phyloP scores from a whole-genome alignment of 2,888 invertebrate genomes.

The Phania funesta region DNA sequence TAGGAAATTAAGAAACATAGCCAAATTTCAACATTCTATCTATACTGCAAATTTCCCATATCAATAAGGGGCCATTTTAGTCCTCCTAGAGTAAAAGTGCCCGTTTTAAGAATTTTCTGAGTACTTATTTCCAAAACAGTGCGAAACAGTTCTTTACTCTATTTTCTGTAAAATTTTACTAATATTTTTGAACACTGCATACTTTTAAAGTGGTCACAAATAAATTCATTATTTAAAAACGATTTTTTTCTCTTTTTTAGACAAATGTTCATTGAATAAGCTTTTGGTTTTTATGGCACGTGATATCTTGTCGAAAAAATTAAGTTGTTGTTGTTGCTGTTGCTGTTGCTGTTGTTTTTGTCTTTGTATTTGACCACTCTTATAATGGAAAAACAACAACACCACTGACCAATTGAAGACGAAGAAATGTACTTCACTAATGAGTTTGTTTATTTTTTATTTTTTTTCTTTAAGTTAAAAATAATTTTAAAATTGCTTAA shows the following conservation, averaged over 20 bases:
- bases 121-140: no score
- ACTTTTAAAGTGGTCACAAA: not conserved
- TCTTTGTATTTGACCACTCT: slow-evolving; percentile 47
- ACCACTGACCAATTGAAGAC: slow-evolving; percentile 50
- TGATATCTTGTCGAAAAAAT: slow-evolving; percentile 62
- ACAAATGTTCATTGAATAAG: slow-evolving; percentile 64
- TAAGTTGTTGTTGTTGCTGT: slow-evolving; percentile 62
- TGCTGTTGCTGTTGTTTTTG: slow-evolving; percentile 52
- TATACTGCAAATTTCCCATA: no score
- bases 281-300: slow-evolving; percentile 63
- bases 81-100: no score
- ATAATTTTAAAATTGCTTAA: slow-evolving; percentile 48
- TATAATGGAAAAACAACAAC: slow-evolving; percentile 28
- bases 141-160: no score
- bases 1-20: no score
- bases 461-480: slow-evolving; percentile 40
- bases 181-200: not conserved
- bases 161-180: no score
- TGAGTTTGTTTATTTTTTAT: slow-evolving; percentile 43
- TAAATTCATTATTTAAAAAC: slow-evolving; percentile 22
- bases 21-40: no score
- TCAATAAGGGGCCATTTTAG: no score
- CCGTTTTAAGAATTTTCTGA: no score
- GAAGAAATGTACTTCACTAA: slow-evolving; percentile 62
- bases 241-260: slow-evolving; percentile 25